Conservation (phyloP, 2,113 vertebrate genomes). For the Papio anubis region DNA sequence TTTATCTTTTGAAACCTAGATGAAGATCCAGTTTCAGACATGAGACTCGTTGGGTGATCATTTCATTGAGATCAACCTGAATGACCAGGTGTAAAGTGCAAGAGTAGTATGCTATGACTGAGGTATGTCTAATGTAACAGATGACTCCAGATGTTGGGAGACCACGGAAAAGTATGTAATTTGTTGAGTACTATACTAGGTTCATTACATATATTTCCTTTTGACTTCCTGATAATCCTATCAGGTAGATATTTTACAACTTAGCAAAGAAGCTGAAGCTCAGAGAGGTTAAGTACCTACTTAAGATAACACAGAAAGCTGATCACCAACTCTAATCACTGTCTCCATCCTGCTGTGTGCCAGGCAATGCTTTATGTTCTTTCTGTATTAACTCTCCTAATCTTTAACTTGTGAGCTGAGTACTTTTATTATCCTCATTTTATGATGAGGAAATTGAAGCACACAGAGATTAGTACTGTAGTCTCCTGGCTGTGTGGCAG, state of each 20-base stretch:
- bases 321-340: neutral
- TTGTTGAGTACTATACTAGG: neutral
- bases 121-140: slow-evolving; percentile 53
- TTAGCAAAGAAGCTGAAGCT: neutral
- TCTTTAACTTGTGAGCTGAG: neutral
- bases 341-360: neutral
- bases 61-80: slow-evolving; percentile 57
- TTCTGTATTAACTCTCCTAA: neutral
- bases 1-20: slow-evolving; percentile 70
- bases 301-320: neutral
- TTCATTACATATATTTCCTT: neutral
- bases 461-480: neutral
- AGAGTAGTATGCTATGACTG: slow-evolving; percentile 52
- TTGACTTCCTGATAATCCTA: neutral
- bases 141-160: neutral
- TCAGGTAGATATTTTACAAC: slow-evolving; percentile 5
- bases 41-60: slow-evolving; percentile 48
- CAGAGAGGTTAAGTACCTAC: neutral
- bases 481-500: neutral
- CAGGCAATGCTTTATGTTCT: neutral
- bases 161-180: neutral
- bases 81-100: slow-evolving; percentile 43
- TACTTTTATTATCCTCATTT: neutral
- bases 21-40: slow-evolving; percentile 65
- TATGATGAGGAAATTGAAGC: neutral